Evolutionary conservation across 2,888 invertebrate genomes (phyloP).

Genomic region (Odontocolon sp.): DNA sequence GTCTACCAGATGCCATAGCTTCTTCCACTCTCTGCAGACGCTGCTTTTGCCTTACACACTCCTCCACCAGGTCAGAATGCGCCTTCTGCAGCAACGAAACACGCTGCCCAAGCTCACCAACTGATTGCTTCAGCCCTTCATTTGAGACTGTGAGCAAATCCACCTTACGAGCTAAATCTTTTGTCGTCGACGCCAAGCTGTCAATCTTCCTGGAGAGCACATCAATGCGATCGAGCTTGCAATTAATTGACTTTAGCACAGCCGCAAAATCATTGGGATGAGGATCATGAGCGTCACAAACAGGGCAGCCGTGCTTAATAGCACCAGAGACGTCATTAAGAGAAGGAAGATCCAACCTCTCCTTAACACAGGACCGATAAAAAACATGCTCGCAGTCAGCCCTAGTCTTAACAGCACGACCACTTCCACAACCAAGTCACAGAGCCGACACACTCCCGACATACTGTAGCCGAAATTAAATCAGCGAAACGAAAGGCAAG

Average conservation of each 20-base stretch:
- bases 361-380: background rate
- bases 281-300: background rate
- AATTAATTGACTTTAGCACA: background rate
- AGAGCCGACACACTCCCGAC: too few relatives aligned
- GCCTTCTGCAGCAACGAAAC: background rate
- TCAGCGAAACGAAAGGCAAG: too few relatives aligned
- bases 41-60: background rate
- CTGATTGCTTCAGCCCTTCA: background rate
- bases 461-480: too few relatives aligned
- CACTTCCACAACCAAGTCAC: too few relatives aligned
- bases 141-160: background rate
- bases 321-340: background rate
- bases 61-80: background rate
- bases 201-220: background rate
- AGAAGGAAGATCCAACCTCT: background rate
- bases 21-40: background rate
- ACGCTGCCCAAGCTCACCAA: background rate
- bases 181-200: background rate
- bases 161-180: background rate
- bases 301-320: background rate
- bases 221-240: background rate
- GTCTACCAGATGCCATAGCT: background rate
- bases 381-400: background rate
- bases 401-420: too few relatives aligned
- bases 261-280: background rate